Conservation (phyloP, 2,113 vertebrate species). For the Brachyhypopomus occidentalis region DNA sequence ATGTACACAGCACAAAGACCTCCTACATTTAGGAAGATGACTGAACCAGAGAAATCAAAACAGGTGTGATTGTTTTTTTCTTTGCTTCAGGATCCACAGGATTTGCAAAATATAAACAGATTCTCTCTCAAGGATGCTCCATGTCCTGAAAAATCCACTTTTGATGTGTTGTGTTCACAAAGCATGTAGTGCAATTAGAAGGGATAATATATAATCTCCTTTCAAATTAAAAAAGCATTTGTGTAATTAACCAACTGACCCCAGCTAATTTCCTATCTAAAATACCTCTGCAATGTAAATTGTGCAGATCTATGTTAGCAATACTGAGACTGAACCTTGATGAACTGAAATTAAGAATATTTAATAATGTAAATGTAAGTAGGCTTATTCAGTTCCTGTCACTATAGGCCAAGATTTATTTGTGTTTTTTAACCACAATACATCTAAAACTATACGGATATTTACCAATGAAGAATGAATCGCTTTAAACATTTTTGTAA, state of each 20-base stretch:
- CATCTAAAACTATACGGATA: neutral
- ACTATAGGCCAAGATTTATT: neutral
- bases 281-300: constrained; percentile 28
- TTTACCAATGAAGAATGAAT: neutral
- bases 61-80: neutral
- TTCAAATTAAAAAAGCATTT: constrained; percentile 21
- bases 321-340: neutral
- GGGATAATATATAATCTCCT: constrained; percentile 40
- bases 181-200: constrained; percentile 22
- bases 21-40: neutral
- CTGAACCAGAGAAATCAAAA: neutral
- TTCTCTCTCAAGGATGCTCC: neutral
- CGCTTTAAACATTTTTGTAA: neutral
- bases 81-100: neutral
- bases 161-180: constrained; percentile 24
- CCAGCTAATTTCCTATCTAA: constrained; percentile 18
- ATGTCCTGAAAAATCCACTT: constrained; percentile 13
- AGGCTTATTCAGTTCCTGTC: neutral
- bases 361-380: neutral
- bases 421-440: neutral
- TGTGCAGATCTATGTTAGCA: constrained; percentile 9
- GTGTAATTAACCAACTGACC: constrained; percentile 33
- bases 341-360: neutral
- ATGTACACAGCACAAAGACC: neutral
- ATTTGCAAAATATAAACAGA: neutral